Base-by-base conservation (phyloP, 2,113 vertebrate genomes). In the Upupa epops region DNA sequence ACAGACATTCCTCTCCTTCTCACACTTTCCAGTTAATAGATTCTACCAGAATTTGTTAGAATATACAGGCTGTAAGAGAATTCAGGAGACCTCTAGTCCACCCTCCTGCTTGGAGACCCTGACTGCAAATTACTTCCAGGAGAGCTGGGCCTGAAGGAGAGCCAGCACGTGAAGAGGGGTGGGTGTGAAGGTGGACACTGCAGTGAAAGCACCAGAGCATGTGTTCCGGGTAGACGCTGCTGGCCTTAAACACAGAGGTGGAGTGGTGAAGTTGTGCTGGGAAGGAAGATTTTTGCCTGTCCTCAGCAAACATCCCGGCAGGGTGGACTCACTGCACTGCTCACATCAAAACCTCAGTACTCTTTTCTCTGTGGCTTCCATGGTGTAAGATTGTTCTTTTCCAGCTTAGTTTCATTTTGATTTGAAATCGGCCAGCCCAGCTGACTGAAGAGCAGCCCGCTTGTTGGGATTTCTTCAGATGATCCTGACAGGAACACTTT, bases 141-240 rank as follows among this genome's bases (percentile, higher is more conserved):
- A 26, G 26, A 22, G 34, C 22, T 56, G 31, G 48, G 17, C 10
- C 28, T 2, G 3, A 31, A 45, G 32, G 8, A 12, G 13, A 59
- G 32, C 5, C 0, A 2, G 13, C 0, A 14, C 3, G 0, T 0
- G 4, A n/a, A 46, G n/a, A 5, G 1, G 3, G 11, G 7, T 5
- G 3, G 31, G 20, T 16, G 2, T 0, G 1, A 32, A 9, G 58
- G 26, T 3, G 5, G 31, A 13, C 0, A 0, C 11, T 1, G 1
- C 13, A 29, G 4, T 8, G 25, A n/a, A n/a, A 0, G 7, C 36
- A 11, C 22, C 2, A 0, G 16, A 25, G 36, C 3, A 4, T 2
- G 4, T 22, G n/a, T 40, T 11, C 18, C 72, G 17, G 18, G 46
- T 2, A 24, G 32, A 4, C 51, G 15, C 34, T 3, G 1, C 40